Conservation (phyloP, 1,140 invertebrate species). For the Zaprionus ornatus region DNA sequence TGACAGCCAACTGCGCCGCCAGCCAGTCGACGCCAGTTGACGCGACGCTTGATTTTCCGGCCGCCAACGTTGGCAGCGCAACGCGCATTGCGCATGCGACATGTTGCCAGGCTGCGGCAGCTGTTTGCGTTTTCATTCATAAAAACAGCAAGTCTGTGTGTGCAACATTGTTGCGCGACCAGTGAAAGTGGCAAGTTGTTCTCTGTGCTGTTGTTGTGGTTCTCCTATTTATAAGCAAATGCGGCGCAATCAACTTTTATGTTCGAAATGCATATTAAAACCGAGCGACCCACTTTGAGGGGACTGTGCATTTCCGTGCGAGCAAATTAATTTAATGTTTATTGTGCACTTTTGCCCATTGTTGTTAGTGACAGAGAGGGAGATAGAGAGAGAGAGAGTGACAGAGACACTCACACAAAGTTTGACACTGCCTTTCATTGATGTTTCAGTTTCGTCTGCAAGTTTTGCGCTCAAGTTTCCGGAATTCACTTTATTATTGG, state of each 20-base stretch:
- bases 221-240: conserved; percentile 23
- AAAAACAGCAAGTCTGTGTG: conserved; percentile 19
- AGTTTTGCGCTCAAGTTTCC: neutral
- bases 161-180: conserved; percentile 46
- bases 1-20: conserved; percentile 59
- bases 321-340: neutral
- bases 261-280: conserved; percentile 18
- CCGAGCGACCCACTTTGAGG: neutral
- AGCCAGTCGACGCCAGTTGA: conserved; percentile 23
- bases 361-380: too few relatives aligned
- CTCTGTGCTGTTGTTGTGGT: neutral
- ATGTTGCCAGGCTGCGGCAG: conserved; percentile 52
- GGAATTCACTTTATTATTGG: neutral
- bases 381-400: neutral
- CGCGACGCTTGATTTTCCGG: conserved; percentile 41
- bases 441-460: neutral
- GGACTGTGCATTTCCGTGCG: neutral
- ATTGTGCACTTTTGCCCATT: neutral
- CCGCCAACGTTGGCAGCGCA: conserved; percentile 22
- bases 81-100: conserved; percentile 40
- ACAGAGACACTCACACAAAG: neutral
- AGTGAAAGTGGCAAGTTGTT: conserved; percentile 23
- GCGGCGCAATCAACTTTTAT: conserved; percentile 28
- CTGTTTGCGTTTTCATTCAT: conserved; percentile 54
- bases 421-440: neutral